Base-by-base conservation (phyloP, 2,888 invertebrate genomes). In the Aquatica leii region DNA sequence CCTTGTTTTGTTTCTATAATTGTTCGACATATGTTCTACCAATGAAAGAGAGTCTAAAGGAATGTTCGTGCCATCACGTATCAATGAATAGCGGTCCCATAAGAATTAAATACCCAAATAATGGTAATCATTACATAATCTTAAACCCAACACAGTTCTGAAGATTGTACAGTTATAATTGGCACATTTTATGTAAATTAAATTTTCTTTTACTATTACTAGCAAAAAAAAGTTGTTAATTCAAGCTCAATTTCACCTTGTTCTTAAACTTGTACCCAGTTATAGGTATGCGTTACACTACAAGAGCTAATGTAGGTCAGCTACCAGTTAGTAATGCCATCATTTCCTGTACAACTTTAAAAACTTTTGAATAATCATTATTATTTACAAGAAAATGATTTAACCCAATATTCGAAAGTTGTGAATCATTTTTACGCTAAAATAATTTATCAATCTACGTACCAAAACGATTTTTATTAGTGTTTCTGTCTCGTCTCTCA, bases 281-380 rank as follows among this genome's bases (percentile, higher is more conserved):
- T 41, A 41, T 41, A 17, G 46, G 46, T 46, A 46, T 46, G 46
- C 46, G 46, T 46, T 46, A 46, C 21, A 46, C 46, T 46, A 46
- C 46, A 46, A 46, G 18, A 46, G 18, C 11, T 18, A 46, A 46
- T 46, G 46, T 46, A 46, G 46, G 46, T 46, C 46, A 46, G 3
- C 18, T 46, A 46, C 46, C 46, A 46, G 43, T 43, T 43, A 14
- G 46, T 46, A 46, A 46, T 18, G 18, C 43, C 4, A 46, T 46
- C 18, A 46, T 46, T 46, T 46, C 46, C 46, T 46, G 46, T 46
- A 20, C 18, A 46, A 20, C 37, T n/a, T 37, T 37, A n/a, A n/a
- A n/a, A n/a, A n/a, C 2, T n/a, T 37, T 37, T 37, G 12, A 37
- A 37, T 37, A 37, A n/a, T 37, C 9, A 37, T 5, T 12, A 37